phyloP scores from a whole-genome alignment of 2,888 invertebrate species.

The Rapana venosa region DNA sequence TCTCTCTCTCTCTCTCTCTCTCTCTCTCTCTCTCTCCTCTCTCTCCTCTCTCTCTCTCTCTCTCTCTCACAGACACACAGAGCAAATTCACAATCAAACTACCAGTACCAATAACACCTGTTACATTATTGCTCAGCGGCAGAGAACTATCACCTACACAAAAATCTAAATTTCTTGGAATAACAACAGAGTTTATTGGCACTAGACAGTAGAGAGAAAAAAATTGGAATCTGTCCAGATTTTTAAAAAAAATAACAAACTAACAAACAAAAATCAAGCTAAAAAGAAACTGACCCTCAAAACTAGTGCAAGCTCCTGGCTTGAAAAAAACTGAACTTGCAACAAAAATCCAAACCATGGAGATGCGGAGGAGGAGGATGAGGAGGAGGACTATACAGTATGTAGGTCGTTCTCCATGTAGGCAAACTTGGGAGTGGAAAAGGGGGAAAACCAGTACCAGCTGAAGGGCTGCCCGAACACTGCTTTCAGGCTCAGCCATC shows the following conservation, averaged over 20 bases:
- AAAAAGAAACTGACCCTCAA: not conserved
- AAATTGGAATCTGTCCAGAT: not conserved
- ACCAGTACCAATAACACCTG: no score
- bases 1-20: no score
- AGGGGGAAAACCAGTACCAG: conserved; percentile 95
- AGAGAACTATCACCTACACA: no score
- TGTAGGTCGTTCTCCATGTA: conserved; percentile 63
- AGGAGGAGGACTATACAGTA: conserved; percentile 55
- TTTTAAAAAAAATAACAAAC: not conserved
- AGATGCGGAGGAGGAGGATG: conserved; percentile 85
- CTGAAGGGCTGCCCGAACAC: conserved; percentile 97
- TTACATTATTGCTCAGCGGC: no score
- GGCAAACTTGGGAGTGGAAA: conserved; percentile 80
- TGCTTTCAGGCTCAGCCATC: conserved; percentile 96
- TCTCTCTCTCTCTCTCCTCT: no score
- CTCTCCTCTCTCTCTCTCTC: no score
- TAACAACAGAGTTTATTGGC: no score
- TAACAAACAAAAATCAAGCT: not conserved
- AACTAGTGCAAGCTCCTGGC: not conserved
- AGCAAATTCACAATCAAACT: no score
- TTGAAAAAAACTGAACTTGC: not conserved
- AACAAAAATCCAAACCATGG: not conserved
- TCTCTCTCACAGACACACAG: no score
- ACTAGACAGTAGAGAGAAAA: no score
- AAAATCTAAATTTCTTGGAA: no score